Base-by-base conservation (phyloP, 2,888 invertebrate species). In the Drosophila stalkeri region DNA sequence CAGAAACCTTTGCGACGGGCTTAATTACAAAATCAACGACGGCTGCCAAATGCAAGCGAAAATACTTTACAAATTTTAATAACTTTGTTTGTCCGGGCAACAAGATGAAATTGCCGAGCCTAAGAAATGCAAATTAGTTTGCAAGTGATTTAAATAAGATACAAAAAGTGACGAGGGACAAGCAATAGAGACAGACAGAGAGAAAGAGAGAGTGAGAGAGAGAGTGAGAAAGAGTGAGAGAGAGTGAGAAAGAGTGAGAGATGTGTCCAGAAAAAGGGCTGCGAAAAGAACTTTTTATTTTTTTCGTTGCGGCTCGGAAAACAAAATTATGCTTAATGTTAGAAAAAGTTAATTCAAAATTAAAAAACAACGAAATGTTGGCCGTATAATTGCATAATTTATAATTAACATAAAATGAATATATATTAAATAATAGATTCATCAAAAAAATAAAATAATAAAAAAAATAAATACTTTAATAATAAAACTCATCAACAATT, bases 81-180 rank as follows among this genome's bases (percentile, higher is more conserved):
- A 89, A 86, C 79, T 88, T 86, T 86, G 81, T 81, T 86, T 86
- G 70, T 43, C 75, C 57, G 66, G 65, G 46, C 68, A 64, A 68
- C 75, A 74, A 54, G 65, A 39, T 64, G 47, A 69, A 69, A 80
- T 79, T 79, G 75, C 64, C 72, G 76, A 67, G 80, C 80, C 80
- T 61, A 85, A 83, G 72, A 85, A 89, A 86, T 86, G 84, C 89
- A 86, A 86, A 86, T 86, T 83, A 89, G 85, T 73, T 84, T 79
- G 86, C 78, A 86, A 83, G 78, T 81, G 86, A 89, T 86, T 86
- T 86, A 81, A 85, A 85, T 88, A 89, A 88, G 80, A 78, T 79
- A 75, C 79, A 80, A 79, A 81, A 81, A 82, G 70, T 81, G 89
- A 86, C 82, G 72, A 86, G 81, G 85, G 89, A 77, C 80, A 61